A percentile compares a stretch with the other conserved stretches of the same genome.
Conservation (phyloP, 2,113 vertebrate genomes). For the Cnemophilus loriae region DNA sequence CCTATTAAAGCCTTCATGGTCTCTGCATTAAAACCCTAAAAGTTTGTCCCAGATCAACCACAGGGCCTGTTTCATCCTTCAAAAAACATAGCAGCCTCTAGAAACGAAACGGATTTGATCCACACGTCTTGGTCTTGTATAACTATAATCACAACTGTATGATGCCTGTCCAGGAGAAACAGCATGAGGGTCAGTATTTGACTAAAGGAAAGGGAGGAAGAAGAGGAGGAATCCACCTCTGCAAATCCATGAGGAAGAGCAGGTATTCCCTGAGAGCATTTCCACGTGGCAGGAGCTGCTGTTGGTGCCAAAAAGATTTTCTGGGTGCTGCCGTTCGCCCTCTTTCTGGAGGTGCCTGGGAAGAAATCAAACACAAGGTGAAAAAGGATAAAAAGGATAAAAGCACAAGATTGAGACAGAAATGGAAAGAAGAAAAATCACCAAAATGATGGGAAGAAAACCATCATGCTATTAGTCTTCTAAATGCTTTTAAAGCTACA, state of each 20-base stretch:
- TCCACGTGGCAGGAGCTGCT: accelerated
- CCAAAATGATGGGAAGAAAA: not conserved
- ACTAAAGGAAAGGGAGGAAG: not conserved
- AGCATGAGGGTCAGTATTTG: not conserved
- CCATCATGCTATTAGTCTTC: not conserved
- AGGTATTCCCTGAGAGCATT: not conserved
- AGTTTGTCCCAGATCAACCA: not conserved
- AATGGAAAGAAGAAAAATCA: not conserved
- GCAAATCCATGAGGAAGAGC: not conserved
- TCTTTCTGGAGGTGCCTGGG: not conserved
- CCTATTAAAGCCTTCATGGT: not conserved
- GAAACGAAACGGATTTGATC: not conserved
- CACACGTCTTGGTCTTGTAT: accelerated
- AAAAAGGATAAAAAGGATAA: not conserved
- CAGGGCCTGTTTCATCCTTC: not conserved
- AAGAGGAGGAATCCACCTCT: not conserved
- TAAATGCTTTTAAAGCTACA: not conserved
- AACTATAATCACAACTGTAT: not conserved
- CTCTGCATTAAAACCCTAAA: not conserved
- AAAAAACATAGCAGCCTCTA: not conserved
- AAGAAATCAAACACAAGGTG: not conserved
- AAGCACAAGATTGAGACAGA: not conserved
- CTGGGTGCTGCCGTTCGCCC: accelerated
- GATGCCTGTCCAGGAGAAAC: not conserved
- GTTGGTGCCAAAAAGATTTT: accelerated